Evolutionary conservation across 2,888 invertebrate genomes (phyloP).

Genomic region (Chloroclysta siterata): DNA sequence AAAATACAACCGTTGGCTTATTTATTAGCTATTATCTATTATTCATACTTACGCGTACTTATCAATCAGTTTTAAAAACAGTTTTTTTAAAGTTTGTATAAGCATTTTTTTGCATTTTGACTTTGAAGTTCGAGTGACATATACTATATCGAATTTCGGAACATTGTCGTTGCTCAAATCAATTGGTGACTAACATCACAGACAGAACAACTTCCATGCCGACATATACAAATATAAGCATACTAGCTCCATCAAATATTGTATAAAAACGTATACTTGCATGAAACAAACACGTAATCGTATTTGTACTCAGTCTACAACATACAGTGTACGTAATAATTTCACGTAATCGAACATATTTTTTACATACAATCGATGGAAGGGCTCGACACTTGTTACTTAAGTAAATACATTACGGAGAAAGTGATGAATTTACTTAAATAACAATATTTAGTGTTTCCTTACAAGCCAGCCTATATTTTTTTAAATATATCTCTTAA

Average conservation of each 20-base stretch:
- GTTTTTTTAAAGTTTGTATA: too few species aligned
- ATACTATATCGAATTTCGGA: neutral
- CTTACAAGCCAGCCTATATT: too few species aligned
- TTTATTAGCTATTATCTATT: too few species aligned
- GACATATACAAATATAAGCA: neutral
- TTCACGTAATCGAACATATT: neutral
- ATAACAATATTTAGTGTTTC: slow-evolving; percentile 40
- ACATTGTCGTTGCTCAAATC: neutral
- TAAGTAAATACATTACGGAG: slow-evolving; percentile 51
- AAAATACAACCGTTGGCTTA: too few species aligned
- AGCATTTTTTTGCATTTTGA: too few species aligned
- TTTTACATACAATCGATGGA: slow-evolving; percentile 20
- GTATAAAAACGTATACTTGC: neutral
- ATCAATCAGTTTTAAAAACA: too few species aligned
- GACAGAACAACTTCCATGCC: neutral
- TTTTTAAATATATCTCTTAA: too few species aligned
- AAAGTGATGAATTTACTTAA: slow-evolving; percentile 64
- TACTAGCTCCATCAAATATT: neutral
- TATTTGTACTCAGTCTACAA: slow-evolving; percentile 11
- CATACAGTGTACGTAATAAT: slow-evolving; percentile 21
- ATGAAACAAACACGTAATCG: slow-evolving; percentile 12
- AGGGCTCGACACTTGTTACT: slow-evolving; percentile 6
- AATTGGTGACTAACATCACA: neutral
- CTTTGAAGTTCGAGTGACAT: too few species aligned
- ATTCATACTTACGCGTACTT: too few species aligned